Conservation (phyloP, 1,140 invertebrate species). For the Ephestia elutella region DNA sequence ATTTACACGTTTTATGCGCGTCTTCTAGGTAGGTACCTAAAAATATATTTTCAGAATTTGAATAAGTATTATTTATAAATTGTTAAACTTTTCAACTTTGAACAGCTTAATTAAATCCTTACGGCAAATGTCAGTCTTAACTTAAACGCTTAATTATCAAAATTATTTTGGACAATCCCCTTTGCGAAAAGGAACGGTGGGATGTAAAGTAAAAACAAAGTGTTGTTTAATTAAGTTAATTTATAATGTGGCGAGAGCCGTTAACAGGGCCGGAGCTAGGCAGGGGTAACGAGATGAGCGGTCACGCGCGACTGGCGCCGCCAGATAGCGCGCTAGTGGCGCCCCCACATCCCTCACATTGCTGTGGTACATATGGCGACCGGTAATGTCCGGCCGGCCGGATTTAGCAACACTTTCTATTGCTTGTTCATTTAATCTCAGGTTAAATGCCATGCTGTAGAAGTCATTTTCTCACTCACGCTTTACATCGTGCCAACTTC, state of each 20-base stretch:
- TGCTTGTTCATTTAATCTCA: neutral
- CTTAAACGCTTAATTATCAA: neutral
- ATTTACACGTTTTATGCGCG: too few species aligned
- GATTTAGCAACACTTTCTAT: neutral
- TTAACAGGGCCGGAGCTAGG: conserved; percentile 15
- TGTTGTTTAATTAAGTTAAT: conserved; percentile 37
- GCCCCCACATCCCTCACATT: neutral
- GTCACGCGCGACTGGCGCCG: conserved; percentile 49
- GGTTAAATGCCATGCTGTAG: too few species aligned
- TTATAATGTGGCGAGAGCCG: conserved; percentile 7
- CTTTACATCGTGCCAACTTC: too few species aligned
- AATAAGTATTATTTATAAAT: too few species aligned
- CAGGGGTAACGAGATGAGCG: conserved; percentile 52
- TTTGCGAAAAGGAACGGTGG: neutral
- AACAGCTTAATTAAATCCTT: neutral
- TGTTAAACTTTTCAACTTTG: too few species aligned
- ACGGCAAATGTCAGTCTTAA: neutral
- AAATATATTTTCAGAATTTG: too few species aligned
- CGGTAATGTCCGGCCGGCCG: neutral
- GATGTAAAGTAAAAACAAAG: conserved; percentile 7
- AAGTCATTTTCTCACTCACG: too few species aligned
- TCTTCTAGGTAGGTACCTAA: too few species aligned
- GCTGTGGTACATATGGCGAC: neutral
- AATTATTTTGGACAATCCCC: conserved; percentile 1
- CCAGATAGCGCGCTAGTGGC: conserved; percentile 34